These are phyloP conservation scores for Amniataba percoides DNA, from an alignment of 2,797 vertebrate species.

Conservation along the genomic window DNA sequence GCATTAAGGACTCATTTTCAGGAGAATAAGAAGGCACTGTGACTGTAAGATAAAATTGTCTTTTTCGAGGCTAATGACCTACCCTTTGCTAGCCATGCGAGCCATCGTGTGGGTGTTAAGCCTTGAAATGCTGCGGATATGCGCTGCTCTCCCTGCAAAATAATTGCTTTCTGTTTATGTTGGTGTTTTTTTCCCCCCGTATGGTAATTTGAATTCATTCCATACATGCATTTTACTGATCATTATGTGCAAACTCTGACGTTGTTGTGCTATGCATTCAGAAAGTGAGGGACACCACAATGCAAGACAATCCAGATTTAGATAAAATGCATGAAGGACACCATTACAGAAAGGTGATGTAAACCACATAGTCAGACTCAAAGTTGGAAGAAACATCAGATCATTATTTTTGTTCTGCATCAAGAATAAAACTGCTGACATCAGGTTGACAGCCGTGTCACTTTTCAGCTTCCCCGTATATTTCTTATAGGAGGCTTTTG, in stretches of 20 bases:
- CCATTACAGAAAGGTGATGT: slow-evolving; percentile 4
- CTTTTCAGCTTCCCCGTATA: slow-evolving; percentile 5
- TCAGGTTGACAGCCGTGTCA: slow-evolving; percentile 10
- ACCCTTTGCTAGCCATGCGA: slow-evolving; percentile 36
- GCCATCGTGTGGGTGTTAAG: slow-evolving; percentile 41
- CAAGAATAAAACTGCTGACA: slow-evolving; percentile 13
- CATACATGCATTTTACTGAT: slow-evolving; percentile 19
- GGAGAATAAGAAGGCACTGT: slow-evolving; percentile 40
- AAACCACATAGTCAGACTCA: neutral
- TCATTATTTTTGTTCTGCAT: slow-evolving; percentile 33
- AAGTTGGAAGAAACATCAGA: slow-evolving; percentile 17
- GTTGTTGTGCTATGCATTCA: slow-evolving; percentile 7
- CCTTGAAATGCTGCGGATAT: slow-evolving; percentile 26
- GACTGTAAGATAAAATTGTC: slow-evolving; percentile 40
- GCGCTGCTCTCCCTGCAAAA: slow-evolving; percentile 22
- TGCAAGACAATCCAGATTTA: neutral
- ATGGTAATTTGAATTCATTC: slow-evolving; percentile 27
- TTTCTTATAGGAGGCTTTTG: slow-evolving; percentile 23
- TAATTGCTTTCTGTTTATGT: slow-evolving; percentile 47
- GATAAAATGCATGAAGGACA: slow-evolving; percentile 16
- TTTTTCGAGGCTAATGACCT: slow-evolving; percentile 49
- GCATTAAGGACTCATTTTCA: slow-evolving; percentile 50
- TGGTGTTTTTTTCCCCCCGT: neutral
- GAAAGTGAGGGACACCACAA: neutral
- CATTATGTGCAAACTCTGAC: slow-evolving; percentile 24